Conservation (phyloP, 2,797 vertebrate genomes). For the Scleropages formosus region DNA sequence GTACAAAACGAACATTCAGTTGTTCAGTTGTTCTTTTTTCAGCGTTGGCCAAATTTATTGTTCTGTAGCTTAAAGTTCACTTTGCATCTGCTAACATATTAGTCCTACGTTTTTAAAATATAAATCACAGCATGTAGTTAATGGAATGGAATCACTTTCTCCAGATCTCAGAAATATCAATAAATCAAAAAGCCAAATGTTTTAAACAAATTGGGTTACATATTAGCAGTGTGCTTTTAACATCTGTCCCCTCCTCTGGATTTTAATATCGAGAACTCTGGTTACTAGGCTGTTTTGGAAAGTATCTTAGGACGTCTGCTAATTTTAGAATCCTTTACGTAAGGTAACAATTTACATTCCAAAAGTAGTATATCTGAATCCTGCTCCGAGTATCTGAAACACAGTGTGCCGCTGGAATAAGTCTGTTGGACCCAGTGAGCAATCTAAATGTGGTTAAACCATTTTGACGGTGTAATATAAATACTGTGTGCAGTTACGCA, state of each 20-base stretch:
- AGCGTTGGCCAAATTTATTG: not conserved
- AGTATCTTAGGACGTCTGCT: constrained; percentile 24
- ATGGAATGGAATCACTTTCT: constrained; percentile 5
- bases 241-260: constrained; percentile 23
- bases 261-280: constrained; percentile 28
- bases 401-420: constrained; percentile 15
- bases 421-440: not conserved
- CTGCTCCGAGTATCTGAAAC: constrained; percentile 23
- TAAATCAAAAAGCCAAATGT: not conserved
- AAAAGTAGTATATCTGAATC: constrained; percentile 27
- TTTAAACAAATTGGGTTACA: constrained; percentile 7
- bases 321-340: constrained; percentile 40
- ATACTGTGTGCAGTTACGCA: constrained; percentile 10
- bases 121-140: not conserved
- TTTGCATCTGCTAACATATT: constrained; percentile 7
- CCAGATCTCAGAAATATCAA: constrained; percentile 19
- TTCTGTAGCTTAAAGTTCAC: not conserved
- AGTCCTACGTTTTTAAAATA: not conserved
- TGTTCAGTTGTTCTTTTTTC: no score
- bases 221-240: constrained; percentile 23
- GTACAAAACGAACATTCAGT: not conserved
- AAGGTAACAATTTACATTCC: constrained; percentile 49
- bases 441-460: constrained; percentile 4
- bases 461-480: constrained; percentile 9
- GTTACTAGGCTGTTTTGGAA: constrained; percentile 33